A percentile compares a stretch with the other conserved stretches of the same genome.
phyloP scores from a whole-genome alignment of 2,797 vertebrate species.

The Cossypha caffra region DNA sequence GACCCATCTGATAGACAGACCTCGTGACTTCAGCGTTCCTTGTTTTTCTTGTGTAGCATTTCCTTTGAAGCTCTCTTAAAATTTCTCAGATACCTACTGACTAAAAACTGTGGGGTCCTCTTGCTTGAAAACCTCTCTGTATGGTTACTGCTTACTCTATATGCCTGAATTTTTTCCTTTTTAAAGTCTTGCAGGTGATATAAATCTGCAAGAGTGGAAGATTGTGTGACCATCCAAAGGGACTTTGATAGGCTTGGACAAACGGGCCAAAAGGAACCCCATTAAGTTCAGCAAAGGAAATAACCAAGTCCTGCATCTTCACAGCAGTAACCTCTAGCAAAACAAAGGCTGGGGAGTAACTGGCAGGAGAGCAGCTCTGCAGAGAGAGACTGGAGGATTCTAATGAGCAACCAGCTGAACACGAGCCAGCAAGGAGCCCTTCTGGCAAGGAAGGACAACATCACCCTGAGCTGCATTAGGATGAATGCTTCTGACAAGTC shows the following conservation, averaged over 20 bases:
- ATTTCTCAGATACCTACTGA: background rate
- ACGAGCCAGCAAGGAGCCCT: background rate
- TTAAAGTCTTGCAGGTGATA: background rate
- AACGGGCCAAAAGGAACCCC: background rate
- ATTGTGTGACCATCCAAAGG: background rate
- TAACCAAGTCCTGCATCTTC: background rate
- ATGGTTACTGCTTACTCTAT: background rate
- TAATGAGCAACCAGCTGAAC: background rate
- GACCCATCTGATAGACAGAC: background rate
- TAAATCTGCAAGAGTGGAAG: background rate
- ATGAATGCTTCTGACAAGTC: accelerated
- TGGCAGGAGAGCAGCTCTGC: background rate
- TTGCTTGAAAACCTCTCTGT: background rate
- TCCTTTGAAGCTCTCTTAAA: background rate
- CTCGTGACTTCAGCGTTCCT: background rate
- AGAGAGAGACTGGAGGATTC: background rate
- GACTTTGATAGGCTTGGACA: background rate
- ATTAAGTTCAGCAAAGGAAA: background rate
- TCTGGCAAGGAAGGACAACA: background rate
- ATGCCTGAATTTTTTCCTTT: background rate
- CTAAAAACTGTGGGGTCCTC: background rate
- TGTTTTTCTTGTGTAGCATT: background rate
- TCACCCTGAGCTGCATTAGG: background rate
- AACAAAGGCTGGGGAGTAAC: background rate
- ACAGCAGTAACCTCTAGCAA: background rate